These are phyloP conservation scores for Aphodius sticticus DNA, from an alignment of 2,888 invertebrate species.

Conservation along the genomic window DNA sequence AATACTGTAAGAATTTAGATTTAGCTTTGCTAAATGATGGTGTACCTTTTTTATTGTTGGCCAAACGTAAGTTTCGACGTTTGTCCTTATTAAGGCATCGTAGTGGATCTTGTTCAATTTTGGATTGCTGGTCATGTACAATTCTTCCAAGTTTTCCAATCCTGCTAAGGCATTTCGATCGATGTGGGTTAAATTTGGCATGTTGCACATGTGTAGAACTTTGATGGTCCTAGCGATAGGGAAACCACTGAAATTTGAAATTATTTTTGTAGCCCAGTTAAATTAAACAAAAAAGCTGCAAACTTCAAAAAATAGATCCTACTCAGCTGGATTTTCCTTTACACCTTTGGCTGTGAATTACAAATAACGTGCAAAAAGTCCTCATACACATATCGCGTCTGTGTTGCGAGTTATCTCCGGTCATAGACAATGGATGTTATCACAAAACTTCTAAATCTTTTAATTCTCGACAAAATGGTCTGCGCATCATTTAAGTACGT, in stretches of 20 bases:
- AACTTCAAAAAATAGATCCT: no score
- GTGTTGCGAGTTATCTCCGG: no score
- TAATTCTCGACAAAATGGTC: no score
- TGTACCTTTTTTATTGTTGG: slow-evolving; percentile 70
- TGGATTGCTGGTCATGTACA: slow-evolving; percentile 72
- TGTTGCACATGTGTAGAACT: slow-evolving; percentile 73
- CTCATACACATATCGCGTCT: no score
- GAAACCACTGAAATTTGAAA: slow-evolving; percentile 63
- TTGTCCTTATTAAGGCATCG: slow-evolving; percentile 64
- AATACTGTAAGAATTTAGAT: slow-evolving; percentile 10
- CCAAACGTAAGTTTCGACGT: slow-evolving; percentile 66
- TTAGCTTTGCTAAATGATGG: slow-evolving; percentile 32
- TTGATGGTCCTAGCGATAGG: slow-evolving; percentile 69
- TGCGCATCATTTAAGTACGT: no score
- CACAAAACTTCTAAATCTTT: no score
- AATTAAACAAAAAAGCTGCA: no score
- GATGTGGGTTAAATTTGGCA: slow-evolving; percentile 68
- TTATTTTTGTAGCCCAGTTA: neutral
- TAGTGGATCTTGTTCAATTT: slow-evolving; percentile 67
- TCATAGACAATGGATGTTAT: no score
- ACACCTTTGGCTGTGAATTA: no score
- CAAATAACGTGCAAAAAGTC: no score
- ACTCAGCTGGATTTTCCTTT: no score
- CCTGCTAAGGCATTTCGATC: slow-evolving; percentile 65
- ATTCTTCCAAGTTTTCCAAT: slow-evolving; percentile 64